These are phyloP conservation scores for Myotis yumanensis DNA, from an alignment of 2,113 vertebrate species.

Conservation along the genomic window DNA sequence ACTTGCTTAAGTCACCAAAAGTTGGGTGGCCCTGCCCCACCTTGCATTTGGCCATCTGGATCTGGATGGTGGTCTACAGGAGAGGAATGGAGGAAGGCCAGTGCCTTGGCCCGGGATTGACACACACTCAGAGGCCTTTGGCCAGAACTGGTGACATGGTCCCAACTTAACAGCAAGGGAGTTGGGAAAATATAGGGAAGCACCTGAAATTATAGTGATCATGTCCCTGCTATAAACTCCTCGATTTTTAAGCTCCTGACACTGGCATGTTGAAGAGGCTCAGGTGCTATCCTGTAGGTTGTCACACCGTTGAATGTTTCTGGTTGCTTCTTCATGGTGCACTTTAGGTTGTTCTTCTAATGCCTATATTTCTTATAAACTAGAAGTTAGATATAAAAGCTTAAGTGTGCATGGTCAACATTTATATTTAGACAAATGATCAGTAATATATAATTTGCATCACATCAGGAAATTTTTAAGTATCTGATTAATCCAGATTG, in stretches of 20 bases:
- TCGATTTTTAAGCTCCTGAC: neutral
- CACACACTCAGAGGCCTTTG: neutral
- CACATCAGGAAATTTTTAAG: neutral
- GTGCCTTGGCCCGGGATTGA: neutral
- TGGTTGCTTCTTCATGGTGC: neutral
- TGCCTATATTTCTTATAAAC: neutral
- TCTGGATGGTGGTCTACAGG: neutral
- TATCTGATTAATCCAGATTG: neutral
- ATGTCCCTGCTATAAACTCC: neutral
- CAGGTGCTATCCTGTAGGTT: neutral
- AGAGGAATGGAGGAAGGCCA: neutral
- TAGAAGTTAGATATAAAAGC: neutral
- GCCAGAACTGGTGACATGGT: neutral
- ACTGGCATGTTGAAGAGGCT: neutral
- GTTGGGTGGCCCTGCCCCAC: neutral
- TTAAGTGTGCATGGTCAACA: neutral
- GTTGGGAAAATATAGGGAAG: neutral
- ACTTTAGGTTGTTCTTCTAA: neutral
- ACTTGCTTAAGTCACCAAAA: neutral
- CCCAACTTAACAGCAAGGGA: neutral
- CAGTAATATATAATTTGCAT: neutral
- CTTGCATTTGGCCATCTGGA: neutral
- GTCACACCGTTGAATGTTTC: neutral
- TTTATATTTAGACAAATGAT: neutral
- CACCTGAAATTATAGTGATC: neutral